Percentiles rank a stretch among this genome's conserved stretches.
Evolutionary conservation across 1,140 invertebrate species (phyloP).

Genomic region (Teleopsis dalmanni): DNA sequence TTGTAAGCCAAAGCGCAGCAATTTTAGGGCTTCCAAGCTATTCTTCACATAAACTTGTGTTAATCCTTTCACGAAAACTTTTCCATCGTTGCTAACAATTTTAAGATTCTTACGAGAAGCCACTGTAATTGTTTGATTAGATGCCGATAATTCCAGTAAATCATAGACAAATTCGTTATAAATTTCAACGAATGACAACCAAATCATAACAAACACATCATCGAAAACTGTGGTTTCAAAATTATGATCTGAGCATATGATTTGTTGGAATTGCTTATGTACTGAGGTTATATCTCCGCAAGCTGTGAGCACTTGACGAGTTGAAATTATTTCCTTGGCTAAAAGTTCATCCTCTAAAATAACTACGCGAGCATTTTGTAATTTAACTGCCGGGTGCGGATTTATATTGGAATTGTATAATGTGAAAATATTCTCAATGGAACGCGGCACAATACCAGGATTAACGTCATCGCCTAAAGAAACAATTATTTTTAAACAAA

Average conservation of each 20-base stretch:
- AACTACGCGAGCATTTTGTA: constrained; percentile 44
- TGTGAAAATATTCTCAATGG: constrained; percentile 71
- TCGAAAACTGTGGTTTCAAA: constrained; percentile 17
- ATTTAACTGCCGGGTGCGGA: constrained; percentile 44
- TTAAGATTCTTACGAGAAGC: constrained; percentile 52
- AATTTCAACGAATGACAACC: constrained; percentile 88
- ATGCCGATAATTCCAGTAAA: constrained; percentile 52
- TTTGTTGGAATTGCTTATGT: constrained; percentile 47
- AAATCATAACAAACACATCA: constrained; percentile 48
- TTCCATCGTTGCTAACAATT: constrained; percentile 48
- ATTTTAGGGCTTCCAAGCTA: constrained; percentile 70
- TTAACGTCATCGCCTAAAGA: constrained; percentile 52
- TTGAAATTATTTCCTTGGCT: constrained; percentile 43
- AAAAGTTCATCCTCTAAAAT: constrained; percentile 38
- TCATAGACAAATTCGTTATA: constrained; percentile 91
- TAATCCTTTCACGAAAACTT: constrained; percentile 69
- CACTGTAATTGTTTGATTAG: constrained; percentile 43
- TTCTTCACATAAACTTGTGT: constrained; percentile 65
- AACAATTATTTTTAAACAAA: not conserved
- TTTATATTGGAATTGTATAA: constrained; percentile 36
- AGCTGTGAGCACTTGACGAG: constrained; percentile 30
- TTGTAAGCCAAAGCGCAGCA: constrained; percentile 52
- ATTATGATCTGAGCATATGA: constrained; percentile 41
- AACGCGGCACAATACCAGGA: constrained; percentile 73
- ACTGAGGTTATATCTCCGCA: constrained; percentile 42